Conservation (phyloP, 2,113 vertebrate genomes). For the Pardalotus punctatus region DNA sequence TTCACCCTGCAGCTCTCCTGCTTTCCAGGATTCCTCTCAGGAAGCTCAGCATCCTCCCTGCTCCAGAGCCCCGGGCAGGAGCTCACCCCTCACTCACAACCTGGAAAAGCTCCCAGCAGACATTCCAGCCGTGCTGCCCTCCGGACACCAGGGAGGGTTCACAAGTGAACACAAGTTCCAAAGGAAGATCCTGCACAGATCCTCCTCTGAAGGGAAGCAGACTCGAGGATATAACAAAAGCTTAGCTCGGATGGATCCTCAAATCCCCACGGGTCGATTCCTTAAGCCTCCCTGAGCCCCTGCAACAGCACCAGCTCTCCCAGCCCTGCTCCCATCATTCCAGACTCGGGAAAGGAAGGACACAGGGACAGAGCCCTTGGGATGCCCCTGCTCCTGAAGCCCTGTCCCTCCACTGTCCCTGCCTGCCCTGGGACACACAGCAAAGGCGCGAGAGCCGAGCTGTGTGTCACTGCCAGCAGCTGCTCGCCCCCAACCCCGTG, state of each 20-base stretch:
- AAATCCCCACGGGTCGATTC: neutral
- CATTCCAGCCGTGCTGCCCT: fast-evolving
- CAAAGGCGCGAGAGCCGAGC: fast-evolving
- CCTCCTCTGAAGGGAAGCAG: neutral
- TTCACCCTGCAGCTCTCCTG: neutral
- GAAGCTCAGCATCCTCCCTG: neutral
- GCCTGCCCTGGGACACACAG: neutral
- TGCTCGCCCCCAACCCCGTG: fast-evolving
- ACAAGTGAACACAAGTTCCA: fast-evolving
- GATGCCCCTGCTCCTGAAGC: neutral
- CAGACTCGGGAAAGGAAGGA: neutral
- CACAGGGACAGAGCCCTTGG: neutral
- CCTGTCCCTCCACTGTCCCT: neutral
- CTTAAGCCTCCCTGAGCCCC: neutral
- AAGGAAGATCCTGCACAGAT: neutral
- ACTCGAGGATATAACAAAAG: neutral
- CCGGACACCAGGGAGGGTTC: fast-evolving
- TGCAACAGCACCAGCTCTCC: fast-evolving
- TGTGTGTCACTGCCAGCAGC: neutral
- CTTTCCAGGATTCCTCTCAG: neutral
- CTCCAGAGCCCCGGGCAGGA: neutral
- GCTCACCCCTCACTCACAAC: neutral
- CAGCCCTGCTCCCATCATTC: neutral
- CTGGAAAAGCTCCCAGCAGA: neutral
- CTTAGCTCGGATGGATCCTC: neutral